A percentile compares a stretch with the other conserved stretches of the same genome.
phyloP scores from a whole-genome alignment of 30 jellyfish, hydroid and myxozoan genomes.

The Chrysaora quinquecirrha region DNA sequence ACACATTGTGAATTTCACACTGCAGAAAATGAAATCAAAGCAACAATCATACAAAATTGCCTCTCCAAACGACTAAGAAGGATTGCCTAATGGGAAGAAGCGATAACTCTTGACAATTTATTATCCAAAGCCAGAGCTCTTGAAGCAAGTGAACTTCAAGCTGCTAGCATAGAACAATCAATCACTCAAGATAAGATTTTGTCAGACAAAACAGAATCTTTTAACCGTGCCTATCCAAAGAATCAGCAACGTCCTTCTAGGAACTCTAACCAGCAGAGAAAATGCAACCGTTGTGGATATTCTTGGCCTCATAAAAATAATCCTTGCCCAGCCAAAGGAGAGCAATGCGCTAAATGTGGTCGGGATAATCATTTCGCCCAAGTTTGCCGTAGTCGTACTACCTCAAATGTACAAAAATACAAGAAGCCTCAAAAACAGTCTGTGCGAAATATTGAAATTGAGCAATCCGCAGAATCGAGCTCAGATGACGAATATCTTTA shows the following conservation, averaged over 20 bases:
- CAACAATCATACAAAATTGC: constrained; percentile 9
- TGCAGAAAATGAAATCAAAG: constrained; percentile 24
- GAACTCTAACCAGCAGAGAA: neutral
- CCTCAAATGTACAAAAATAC: too few species aligned
- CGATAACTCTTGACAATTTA: neutral
- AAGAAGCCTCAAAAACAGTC: neutral
- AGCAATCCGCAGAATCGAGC: neutral
- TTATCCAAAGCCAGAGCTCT: constrained; percentile 28
- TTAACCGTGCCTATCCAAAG: neutral
- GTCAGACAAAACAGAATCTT: neutral
- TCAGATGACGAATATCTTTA: constrained; percentile 28
- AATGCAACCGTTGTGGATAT: constrained; percentile 21
- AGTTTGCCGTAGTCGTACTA: constrained; percentile 29
- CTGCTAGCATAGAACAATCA: neutral
- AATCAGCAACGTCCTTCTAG: constrained; percentile 1
- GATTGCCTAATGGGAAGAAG: neutral
- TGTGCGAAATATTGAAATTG: constrained; percentile 3
- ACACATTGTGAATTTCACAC: neutral
- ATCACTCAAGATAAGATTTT: neutral
- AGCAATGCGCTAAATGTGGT: constrained; percentile 21
- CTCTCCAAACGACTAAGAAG: neutral
- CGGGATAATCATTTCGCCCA: constrained; percentile 26
- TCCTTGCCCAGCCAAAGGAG: constrained; percentile 29
- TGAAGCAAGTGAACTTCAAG: neutral
- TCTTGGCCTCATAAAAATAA: constrained; percentile 19